Base-by-base conservation (phyloP, 2,888 invertebrate genomes). In the Tetragnatha montana region DNA sequence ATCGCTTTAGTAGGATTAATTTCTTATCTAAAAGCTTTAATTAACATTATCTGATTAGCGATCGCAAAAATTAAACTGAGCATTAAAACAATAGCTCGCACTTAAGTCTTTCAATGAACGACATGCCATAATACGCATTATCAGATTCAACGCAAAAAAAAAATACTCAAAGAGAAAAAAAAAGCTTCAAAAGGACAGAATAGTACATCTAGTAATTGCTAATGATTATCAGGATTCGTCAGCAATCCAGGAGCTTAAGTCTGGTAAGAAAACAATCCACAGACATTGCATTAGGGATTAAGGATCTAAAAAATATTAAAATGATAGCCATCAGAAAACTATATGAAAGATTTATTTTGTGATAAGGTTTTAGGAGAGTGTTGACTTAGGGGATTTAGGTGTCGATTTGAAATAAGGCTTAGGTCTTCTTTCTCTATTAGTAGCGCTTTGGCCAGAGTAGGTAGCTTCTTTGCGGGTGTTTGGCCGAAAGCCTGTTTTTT, bases 361-460 rank as follows among this genome's bases (percentile, higher is more conserved):
- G 49, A 73, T 60, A 60, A 49, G 80, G 80, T 80, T 35, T 86
- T 80, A 80, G 71, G n/a, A 71, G 68, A 80, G 80, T 86, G 80
- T 86, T 86, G 79, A 86, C 86, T 73, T 51, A 80, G 80, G 71
- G 80, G 86, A 86, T 86, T 85, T 50, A 8, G 68, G 14, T 60
- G n/a, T n/a, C 47, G 70, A 69, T 70, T 70, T 84, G 74, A 86
- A 80, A 80, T n/a, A 80, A n/a, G 49, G 49, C 80, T 86, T 86
- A 74, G 75, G 21, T 86, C 80, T 79, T 60, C 49, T 74, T 79
- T 50, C 78, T 78, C 71, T 85, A 85, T 85, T 85, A 85, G 85
- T 60, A 51, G 60, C 78, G 71, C 71, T 71, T 71, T 78, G 69
- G 21, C 78, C 60, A 47, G 85, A 78, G 50, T 79, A 79, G 79